Evolutionary conservation across 1,140 invertebrate genomes (phyloP).

Genomic region (Tribolium madens): DNA sequence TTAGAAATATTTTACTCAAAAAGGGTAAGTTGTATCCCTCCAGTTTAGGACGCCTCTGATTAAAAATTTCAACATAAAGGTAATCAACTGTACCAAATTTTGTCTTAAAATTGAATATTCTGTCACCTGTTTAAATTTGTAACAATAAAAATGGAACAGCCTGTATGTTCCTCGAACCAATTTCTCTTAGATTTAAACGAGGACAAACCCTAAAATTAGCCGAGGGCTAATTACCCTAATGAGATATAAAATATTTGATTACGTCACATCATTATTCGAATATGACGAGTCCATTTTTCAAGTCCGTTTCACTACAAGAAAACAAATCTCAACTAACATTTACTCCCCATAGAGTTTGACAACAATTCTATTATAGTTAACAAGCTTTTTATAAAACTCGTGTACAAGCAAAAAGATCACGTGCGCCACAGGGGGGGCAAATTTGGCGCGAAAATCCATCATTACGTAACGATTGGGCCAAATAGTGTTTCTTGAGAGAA

Average conservation of each 20-base stretch:
- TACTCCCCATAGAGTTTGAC: constrained; percentile 27
- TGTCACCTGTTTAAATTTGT: no score
- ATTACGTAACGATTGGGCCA: background rate
- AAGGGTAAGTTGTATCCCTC: no score
- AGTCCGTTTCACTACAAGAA: no score
- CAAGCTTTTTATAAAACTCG: constrained; percentile 29
- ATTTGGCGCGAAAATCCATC: constrained; percentile 21
- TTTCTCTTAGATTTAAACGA: background rate
- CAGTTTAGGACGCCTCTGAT: no score
- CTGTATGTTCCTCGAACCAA: background rate
- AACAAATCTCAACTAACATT: constrained; percentile 19
- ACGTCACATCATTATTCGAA: constrained; percentile 1
- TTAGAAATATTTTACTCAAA: no score
- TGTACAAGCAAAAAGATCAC: constrained; percentile 19
- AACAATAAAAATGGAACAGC: no score
- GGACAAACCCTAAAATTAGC: background rate
- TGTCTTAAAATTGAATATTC: no score
- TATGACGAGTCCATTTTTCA: constrained; percentile 31
- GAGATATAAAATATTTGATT: constrained; percentile 21
- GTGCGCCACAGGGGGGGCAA: background rate
- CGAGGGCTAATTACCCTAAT: constrained; percentile 20
- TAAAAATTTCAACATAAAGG: no score
- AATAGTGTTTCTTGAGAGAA: constrained; percentile 42
- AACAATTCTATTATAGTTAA: constrained; percentile 31
- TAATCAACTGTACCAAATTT: no score